Base-by-base conservation (phyloP, 2,113 vertebrate genomes). In the Ceratotherium simum region DNA sequence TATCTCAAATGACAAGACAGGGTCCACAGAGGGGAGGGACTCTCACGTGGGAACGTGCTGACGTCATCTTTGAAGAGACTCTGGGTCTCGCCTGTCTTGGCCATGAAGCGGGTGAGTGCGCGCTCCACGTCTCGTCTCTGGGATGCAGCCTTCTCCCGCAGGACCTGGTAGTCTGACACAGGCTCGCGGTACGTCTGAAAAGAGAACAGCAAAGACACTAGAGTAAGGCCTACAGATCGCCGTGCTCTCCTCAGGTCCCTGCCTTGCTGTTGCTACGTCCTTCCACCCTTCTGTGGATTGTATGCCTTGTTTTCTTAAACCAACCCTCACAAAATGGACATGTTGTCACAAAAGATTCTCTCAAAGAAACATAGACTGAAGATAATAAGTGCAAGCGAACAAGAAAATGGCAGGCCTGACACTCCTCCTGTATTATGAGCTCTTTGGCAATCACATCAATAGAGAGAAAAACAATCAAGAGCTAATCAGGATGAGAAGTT, bases 101-200 rank as follows among this genome's bases (percentile, higher is more conserved):
- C 99, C 99, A 99, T 99, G 98, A 99, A 99, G 4, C 99, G 99
- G 0, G 99, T 99, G 54, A 99, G 99, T 0, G 99, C 99, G 51
- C 99, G 99, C 33, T 99, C 99, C 79, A 99, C 99, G 0, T 99
- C 99, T 1, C 99, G 98, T 75, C 99, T 99, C 91, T 99, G 99
- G 1, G 99, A 99, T 0, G 99, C 99, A 0, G 99, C 99, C 96
- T 99, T 99, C 91, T 99, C 99, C 95, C 99, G 98, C 48, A 99
- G 99, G 60, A 99, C 99, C 39, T 99, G 99, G 96, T 99, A 99
- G 94, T 99, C 99, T 0, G 99, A 99, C 21, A 99, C 99, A 0
- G 99, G 99, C 97, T 99, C 99, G 1, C 99, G 99, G 98, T 99
- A 99, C 0, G 99, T 99, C 99, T 99, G 86, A 1, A 72, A 60